Evolutionary conservation across 1,140 invertebrate genomes (phyloP), one percentile per base, ranked within the genome.

Genomic region (Drosophila lacteicornis): DNA sequence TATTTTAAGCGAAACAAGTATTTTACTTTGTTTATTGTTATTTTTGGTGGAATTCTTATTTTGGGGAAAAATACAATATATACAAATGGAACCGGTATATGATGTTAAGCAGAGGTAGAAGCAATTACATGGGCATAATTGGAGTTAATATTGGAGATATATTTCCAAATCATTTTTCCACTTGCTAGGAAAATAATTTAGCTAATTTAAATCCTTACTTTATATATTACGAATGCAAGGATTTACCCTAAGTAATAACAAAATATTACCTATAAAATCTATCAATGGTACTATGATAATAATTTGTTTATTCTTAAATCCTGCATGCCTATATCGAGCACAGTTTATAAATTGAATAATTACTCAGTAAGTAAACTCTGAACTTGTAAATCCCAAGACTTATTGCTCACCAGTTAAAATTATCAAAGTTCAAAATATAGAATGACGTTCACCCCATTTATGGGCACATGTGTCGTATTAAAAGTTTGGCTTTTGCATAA

Each of bases 1-100:
- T 78, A 73, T 79, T 73, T 73, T 46, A 61, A 74, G 78, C 56
- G 43, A 82, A 82, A 83, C 81, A 66, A 80, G 82, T 80, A 80
- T 83, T 71, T 80, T 19, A n/a, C 43, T 13, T 58, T 40, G 25
- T 43, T 76, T 65, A 17, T 58, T 51, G 38, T 55, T 66, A 51
- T 65, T 57, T 61, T 42, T 57, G 22, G 36, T 22, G 4, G 22
- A 50, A 50, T 59, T 30, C 33, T 70, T 70, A 69, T 71, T 51
- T 49, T 19, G 36, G 12, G 12, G 15, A 40, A 17, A 68, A 51
- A 19, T 73, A 43, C 25, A 55, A 38, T 38, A 38, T 33, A 45
- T 5, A 9, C 9, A 58, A 19, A 22, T 3, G 15, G 38, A 79
- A 70, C 76, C 25, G 27, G 58, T 63, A 45, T 45, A 49, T 77